These are phyloP conservation scores for Trachelipus rathkii DNA, from an alignment of 1,140 invertebrate genomes.

Conservation along the genomic window DNA sequence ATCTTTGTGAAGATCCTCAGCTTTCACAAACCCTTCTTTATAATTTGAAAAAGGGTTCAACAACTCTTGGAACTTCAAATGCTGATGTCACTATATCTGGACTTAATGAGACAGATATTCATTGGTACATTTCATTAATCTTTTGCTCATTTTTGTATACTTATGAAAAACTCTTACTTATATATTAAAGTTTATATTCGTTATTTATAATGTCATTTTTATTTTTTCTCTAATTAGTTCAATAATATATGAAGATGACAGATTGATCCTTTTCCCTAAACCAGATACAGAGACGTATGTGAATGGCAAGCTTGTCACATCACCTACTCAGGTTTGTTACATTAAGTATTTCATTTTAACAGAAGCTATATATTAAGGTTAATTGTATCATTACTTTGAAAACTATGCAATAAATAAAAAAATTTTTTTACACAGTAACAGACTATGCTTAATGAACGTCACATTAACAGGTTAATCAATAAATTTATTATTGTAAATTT, in stretches of 20 bases:
- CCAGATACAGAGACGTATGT: background rate
- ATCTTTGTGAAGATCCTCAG: conserved; percentile 66
- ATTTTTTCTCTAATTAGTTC: background rate
- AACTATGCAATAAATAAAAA: too few species aligned
- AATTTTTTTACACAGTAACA: too few species aligned
- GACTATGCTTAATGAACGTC: too few species aligned
- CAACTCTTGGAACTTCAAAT: conserved; percentile 50
- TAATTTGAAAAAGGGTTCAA: conserved; percentile 54
- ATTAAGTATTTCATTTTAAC: too few species aligned
- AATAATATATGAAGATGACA: background rate
- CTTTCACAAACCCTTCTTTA: conserved; percentile 66
- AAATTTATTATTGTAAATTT: too few species aligned
- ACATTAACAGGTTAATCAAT: too few species aligned
- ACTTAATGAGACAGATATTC: conserved; percentile 60
- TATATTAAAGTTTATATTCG: too few species aligned
- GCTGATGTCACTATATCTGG: conserved; percentile 60
- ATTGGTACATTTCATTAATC: conserved; percentile 66
- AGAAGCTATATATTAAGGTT: too few species aligned
- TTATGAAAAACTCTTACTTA: too few species aligned
- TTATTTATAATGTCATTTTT: too few species aligned
- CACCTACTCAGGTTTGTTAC: background rate
- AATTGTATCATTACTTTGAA: too few species aligned
- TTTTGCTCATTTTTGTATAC: too few species aligned
- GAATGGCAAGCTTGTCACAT: background rate
- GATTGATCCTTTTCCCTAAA: background rate